Evolutionary conservation across 2,888 invertebrate genomes (phyloP), one percentile per base, ranked within the genome.

Genomic region (Acanthosepion lycidas): DNA sequence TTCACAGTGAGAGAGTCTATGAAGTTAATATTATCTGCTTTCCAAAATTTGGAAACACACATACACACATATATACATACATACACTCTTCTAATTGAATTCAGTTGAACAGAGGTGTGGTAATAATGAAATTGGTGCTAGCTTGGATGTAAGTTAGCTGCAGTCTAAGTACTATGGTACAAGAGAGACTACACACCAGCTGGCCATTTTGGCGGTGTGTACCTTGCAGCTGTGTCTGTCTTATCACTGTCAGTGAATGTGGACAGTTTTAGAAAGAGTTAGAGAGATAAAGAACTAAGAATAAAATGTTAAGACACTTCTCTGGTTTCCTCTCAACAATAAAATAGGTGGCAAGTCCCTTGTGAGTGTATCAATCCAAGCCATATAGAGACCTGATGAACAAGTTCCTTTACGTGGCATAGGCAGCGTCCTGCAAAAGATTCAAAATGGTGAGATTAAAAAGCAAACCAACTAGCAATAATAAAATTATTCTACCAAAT

Each of bases 371-470:
- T 99, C 99, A 96, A 99, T 97, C 99, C 99, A 99, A 42, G 99
- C 98, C 99, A 99, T 99, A 98, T 99, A 99, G 94, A 99, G 98
- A 0, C 99, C 98, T 6, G 99, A 98, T 12, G 99, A 99, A 94
- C 99, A 98, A 0, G 98, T 98, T 93, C 98, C 99, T 96, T 99
- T 99, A 96, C 99, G 98, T 1, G 99, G 99, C 98, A 99, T 99
- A 64, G 99, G 99, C 95, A 99, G 98, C 18, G 99, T 99, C 98
- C 98, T 98, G 96, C 48, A 97, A 95, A 94, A 91, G 95, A n/a
- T 28, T 9, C 28, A 6, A 51, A 93, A 20, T 28, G 42, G 15
- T 15, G 9, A 18, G 12, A 92, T 92, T 48, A 92, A 42, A 26
- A 92, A 42, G 28, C n/a, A 33, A 91, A 55, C 55, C 0, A 3